Conservation (phyloP, 2,888 invertebrate species). For the Andrena marginata region DNA sequence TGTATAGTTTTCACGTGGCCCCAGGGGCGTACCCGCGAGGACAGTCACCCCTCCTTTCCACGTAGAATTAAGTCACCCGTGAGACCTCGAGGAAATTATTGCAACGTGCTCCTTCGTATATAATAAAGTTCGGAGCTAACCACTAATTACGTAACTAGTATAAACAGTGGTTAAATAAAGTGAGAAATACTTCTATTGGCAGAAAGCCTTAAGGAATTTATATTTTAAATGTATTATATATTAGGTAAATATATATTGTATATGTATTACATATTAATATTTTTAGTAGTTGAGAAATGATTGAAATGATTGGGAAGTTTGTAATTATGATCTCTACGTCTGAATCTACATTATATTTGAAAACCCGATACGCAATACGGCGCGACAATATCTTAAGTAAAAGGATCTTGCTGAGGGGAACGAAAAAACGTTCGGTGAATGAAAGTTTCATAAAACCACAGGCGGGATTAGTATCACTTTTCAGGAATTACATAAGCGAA, state of each 20-base stretch:
- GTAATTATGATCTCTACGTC: background rate
- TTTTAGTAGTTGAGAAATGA: no score
- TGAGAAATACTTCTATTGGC: no score
- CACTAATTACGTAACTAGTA: background rate
- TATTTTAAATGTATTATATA: background rate
- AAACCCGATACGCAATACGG: conserved; percentile 27
- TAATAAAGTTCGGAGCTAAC: background rate
- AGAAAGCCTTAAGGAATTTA: background rate
- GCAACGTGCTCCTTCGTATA: background rate
- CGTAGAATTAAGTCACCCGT: background rate
- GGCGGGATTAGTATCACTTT: conserved; percentile 42
- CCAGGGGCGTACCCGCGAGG: conserved; percentile 56
- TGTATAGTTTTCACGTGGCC: conserved; percentile 73
- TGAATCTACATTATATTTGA: background rate
- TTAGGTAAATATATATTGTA: background rate
- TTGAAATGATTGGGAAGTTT: no score
- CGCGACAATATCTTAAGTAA: conserved; percentile 45
- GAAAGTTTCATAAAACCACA: conserved; percentile 58
- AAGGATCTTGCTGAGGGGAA: conserved; percentile 49
- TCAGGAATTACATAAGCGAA: conserved; percentile 50
- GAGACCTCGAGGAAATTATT: background rate
- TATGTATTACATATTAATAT: no score
- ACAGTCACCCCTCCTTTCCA: conserved; percentile 1
- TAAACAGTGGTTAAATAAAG: background rate
- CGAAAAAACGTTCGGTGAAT: conserved; percentile 40